These are phyloP conservation scores for Chelonoidis abingdonii DNA, from an alignment of 2,113 vertebrate species.

Conservation along the genomic window DNA sequence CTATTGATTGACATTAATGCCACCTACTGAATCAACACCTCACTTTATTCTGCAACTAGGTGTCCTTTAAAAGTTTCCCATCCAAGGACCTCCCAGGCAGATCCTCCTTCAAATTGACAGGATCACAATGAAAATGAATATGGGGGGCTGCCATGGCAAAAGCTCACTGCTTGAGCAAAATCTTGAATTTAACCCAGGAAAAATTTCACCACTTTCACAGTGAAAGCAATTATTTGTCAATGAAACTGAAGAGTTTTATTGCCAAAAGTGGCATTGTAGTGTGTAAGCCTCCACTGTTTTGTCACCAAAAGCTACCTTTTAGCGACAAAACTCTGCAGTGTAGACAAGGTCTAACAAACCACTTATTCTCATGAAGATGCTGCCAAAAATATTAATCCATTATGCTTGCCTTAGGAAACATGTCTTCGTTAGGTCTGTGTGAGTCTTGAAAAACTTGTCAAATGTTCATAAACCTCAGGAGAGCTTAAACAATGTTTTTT, in stretches of 20 bases:
- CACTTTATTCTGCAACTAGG: rapidly evolving
- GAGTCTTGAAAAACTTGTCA: not conserved
- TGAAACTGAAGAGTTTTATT: no score
- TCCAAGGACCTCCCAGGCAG: not conserved
- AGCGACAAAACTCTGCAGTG: no score
- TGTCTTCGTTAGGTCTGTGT: not conserved
- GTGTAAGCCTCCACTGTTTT: no score
- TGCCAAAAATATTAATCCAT: constrained; percentile 1
- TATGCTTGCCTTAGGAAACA: not conserved
- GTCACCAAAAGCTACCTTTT: no score
- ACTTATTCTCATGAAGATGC: not conserved
- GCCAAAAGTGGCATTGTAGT: no score
- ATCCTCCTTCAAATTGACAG: not conserved
- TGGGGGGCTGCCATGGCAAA: not conserved
- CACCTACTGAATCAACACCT: not conserved
- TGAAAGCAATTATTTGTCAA: not conserved
- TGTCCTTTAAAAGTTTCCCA: not conserved
- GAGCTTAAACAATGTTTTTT: not conserved
- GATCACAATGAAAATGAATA: not conserved
- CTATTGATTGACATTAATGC: not conserved
- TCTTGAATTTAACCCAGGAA: not conserved
- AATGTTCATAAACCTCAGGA: not conserved
- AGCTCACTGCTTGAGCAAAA: not conserved
- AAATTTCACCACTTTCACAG: not conserved
- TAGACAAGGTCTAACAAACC: not conserved